Conservation (phyloP, 2,888 invertebrate genomes). For the Cosmopolites sordidus region DNA sequence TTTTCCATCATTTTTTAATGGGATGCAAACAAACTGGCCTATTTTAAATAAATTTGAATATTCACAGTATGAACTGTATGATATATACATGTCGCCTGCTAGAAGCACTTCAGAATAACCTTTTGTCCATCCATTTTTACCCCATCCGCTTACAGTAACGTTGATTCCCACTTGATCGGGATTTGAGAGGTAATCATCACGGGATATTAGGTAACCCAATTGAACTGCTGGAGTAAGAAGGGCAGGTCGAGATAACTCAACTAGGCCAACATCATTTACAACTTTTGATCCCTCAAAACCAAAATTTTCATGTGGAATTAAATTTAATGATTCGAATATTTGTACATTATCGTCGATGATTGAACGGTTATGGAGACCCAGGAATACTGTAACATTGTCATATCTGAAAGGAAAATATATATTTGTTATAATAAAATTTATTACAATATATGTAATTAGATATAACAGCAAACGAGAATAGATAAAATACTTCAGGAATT, state of each 20-base stretch:
- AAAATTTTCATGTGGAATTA: neutral
- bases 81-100: neutral
- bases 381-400: neutral
- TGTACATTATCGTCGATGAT: conserved; percentile 3
- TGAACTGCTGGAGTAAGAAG: neutral
- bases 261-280: conserved; percentile 1
- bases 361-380: conserved; percentile 1
- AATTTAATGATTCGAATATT: neutral
- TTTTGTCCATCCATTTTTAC: neutral
- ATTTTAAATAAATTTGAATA: neutral
- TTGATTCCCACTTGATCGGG: conserved; percentile 3
- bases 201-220: neutral
- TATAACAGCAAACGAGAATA: no score
- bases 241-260: neutral
- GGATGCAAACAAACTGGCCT: neutral
- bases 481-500: no score
- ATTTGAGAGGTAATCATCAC: neutral
- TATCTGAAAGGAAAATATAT: neutral
- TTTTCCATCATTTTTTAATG: conserved; percentile 41
- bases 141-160: conserved; percentile 4
- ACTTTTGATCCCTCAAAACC: neutral
- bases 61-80: neutral
- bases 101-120: conserved; percentile 1
- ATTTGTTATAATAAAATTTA: no score
- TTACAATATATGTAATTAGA: no score